These are phyloP conservation scores for Virgularia gustaviana DNA, from an alignment of 92 coral and sea anemone genomes.

Conservation along the genomic window DNA sequence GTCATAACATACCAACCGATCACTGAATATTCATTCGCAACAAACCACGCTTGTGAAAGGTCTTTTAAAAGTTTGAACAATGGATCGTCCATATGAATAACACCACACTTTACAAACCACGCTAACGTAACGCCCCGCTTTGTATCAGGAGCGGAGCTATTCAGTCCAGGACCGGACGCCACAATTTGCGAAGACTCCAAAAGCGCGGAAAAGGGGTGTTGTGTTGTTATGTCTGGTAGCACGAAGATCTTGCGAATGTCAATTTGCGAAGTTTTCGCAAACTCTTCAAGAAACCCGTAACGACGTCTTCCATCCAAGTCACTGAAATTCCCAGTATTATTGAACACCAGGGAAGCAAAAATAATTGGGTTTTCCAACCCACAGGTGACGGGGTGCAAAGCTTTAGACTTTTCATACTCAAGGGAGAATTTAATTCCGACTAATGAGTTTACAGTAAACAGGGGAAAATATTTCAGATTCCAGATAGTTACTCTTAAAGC, in stretches of 20 bases:
- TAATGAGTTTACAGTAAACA: conserved; percentile 34
- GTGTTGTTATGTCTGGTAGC: conserved; percentile 51
- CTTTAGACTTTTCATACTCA: conserved; percentile 22
- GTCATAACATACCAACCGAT: conserved; percentile 90
- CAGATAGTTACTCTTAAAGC: conserved; percentile 69
- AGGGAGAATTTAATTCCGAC: conserved; percentile 23
- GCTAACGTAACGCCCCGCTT: conserved; percentile 67
- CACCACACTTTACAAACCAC: conserved; percentile 89
- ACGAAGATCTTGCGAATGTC: conserved; percentile 45
- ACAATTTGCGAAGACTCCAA: conserved; percentile 69
- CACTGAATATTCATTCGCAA: conserved; percentile 54
- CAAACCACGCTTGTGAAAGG: conserved; percentile 67
- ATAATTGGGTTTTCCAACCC: conserved; percentile 60
- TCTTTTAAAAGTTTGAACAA: conserved; percentile 57
- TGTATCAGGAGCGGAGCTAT: conserved; percentile 65
- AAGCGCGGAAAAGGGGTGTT: conserved; percentile 61
- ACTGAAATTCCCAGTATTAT: conserved; percentile 52
- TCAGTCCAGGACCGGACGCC: conserved; percentile 84
- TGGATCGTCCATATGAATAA: conserved; percentile 56
- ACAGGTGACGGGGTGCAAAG: conserved; percentile 49
- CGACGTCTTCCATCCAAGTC: conserved; percentile 67
- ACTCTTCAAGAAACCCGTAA: conserved; percentile 31
- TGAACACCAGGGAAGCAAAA: conserved; percentile 61
- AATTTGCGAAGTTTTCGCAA: conserved; percentile 61
- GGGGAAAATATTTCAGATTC: conserved; percentile 42